Percentiles rank a stretch among this genome's conserved stretches.
Evolutionary conservation across 1,140 invertebrate species (phyloP).

Genomic region (Colletes gigas): DNA sequence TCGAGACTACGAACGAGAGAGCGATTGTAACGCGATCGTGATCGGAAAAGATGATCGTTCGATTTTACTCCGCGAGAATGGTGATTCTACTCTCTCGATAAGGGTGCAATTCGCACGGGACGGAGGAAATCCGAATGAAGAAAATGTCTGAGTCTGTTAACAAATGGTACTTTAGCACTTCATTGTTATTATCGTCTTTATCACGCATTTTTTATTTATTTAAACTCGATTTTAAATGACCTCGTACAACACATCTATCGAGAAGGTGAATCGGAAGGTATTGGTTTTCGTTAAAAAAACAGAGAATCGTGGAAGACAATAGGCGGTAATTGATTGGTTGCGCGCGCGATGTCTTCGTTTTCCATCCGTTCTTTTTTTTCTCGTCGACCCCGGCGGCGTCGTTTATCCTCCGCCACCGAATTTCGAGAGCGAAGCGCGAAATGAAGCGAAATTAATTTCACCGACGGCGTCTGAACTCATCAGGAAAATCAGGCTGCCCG

Average conservation of each 20-base stretch:
- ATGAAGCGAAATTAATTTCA: conserved; percentile 67
- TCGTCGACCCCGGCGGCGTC: neutral
- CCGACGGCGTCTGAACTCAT: conserved; percentile 63
- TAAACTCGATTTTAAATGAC: no score
- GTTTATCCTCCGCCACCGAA: conserved; percentile 41
- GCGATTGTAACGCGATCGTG: neutral
- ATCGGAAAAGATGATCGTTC: no score
- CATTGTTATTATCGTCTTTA: no score
- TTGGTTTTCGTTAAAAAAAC: no score
- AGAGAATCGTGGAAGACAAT: no score
- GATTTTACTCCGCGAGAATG: neutral
- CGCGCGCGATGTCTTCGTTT: neutral
- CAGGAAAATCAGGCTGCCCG: conserved; percentile 57
- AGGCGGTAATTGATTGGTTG: no score
- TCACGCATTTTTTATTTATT: no score
- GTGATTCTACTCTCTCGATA: neutral
- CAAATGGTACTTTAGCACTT: no score
- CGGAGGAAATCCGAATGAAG: no score
- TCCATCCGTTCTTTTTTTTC: neutral
- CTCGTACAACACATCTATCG: no score
- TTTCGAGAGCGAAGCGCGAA: conserved; percentile 46
- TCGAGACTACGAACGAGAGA: neutral
- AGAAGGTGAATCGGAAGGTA: no score
- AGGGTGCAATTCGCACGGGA: neutral
- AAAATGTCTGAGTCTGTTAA: no score